A percentile compares a stretch with the other conserved stretches of the same genome.
Evolutionary conservation across 30 jellyfish, hydroid and myxozoan genomes (phyloP).

Genomic region (Turritopsis dohrnii): DNA sequence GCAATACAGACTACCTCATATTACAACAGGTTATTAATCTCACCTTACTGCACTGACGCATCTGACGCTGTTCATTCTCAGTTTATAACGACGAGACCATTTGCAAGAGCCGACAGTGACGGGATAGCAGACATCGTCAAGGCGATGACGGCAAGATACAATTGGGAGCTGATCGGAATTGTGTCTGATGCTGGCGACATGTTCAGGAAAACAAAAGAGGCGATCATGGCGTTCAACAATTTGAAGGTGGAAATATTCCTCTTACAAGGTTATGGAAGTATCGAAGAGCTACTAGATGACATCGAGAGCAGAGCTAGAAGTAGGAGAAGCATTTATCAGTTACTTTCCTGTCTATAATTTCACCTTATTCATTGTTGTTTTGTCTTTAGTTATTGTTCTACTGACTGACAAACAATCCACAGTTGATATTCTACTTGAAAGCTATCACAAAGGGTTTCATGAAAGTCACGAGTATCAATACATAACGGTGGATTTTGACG

Average conservation of each 20-base stretch:
- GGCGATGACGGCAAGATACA: neutral
- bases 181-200: neutral
- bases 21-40: neutral
- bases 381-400: neutral
- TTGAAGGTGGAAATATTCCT: neutral
- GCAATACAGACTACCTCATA: constrained; percentile 7
- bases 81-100: constrained; percentile 21
- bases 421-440: neutral
- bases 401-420: neutral
- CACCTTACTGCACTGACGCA: constrained; percentile 8
- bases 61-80: neutral
- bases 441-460: neutral
- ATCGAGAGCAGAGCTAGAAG: constrained; percentile 2
- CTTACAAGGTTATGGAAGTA: neutral
- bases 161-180: constrained; percentile 23
- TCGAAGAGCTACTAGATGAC: neutral
- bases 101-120: neutral
- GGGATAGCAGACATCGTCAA: constrained; percentile 11
- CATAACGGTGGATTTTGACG: neutral
- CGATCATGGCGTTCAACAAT: neutral
- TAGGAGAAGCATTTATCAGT: neutral
- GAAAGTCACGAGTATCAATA: neutral
- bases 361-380: neutral
- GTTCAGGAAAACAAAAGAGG: neutral
- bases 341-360: neutral